Evolutionary conservation across 1,140 invertebrate genomes (phyloP).

Genomic region (Asbolus verrucosus): DNA sequence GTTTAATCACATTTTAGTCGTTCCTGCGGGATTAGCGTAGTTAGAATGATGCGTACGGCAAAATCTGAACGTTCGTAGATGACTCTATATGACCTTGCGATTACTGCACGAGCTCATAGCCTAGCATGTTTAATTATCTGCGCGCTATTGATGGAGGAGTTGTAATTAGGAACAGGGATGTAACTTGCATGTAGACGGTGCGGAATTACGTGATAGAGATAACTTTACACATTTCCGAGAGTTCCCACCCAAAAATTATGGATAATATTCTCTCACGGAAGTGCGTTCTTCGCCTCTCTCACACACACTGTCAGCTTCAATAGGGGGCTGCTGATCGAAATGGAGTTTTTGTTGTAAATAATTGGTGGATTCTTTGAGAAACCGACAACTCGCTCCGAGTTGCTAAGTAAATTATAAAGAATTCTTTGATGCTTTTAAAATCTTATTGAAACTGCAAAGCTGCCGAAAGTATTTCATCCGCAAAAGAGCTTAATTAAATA

Average conservation of each 20-base stretch:
- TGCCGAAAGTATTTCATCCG: conserved; percentile 22
- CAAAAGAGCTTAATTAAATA: conserved; percentile 35
- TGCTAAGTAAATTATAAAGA: conserved; percentile 33
- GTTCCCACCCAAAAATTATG: conserved; percentile 26
- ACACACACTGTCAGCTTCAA: too few species aligned
- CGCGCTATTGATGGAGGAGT: conserved; percentile 32
- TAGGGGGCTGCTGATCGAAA: too few species aligned
- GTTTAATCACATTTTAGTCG: conserved; percentile 36
- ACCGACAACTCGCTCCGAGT: conserved; percentile 6
- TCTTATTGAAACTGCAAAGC: conserved; percentile 26
- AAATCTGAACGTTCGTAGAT: conserved; percentile 18
- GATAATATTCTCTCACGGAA: neutral
- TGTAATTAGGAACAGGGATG: conserved; percentile 34
- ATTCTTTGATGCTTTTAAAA: conserved; percentile 34
- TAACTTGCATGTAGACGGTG: conserved; percentile 29
- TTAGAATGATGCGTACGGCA: conserved; percentile 14
- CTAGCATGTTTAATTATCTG: conserved; percentile 36
- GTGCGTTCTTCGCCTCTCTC: too few species aligned
- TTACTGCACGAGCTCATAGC: conserved; percentile 20
- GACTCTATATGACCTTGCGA: conserved; percentile 35
- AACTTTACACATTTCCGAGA: conserved; percentile 22
- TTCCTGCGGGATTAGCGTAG: conserved; percentile 19
- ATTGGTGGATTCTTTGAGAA: conserved; percentile 18
- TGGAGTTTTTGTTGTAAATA: conserved; percentile 20
- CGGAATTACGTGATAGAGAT: conserved; percentile 32